These are phyloP conservation scores for Lutjanus erythropterus DNA, from an alignment of 2,113 vertebrate genomes.

Conservation along the genomic window DNA sequence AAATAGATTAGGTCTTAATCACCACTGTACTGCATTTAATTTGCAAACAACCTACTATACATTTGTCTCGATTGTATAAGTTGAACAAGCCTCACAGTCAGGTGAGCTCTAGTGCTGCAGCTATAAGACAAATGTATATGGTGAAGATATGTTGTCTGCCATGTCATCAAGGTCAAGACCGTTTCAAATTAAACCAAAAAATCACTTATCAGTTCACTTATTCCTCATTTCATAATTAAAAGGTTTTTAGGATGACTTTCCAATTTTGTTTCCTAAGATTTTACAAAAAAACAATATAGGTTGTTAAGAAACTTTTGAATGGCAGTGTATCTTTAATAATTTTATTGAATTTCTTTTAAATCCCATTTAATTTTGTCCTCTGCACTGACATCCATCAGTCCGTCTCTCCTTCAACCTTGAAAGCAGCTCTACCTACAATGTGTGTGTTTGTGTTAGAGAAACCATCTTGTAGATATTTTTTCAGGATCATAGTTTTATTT, in stretches of 20 bases:
- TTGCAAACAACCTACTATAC: conserved; percentile 1
- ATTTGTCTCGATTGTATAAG: conserved; percentile 4
- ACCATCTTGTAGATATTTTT: conserved; percentile 30
- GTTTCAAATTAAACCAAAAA: conserved; percentile 24
- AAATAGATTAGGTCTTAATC: neutral
- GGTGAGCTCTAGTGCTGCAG: neutral
- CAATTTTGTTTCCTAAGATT: neutral
- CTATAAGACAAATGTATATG: neutral
- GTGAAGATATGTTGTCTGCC: neutral
- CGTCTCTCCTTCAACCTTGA: conserved; percentile 22
- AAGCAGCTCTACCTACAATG: conserved; percentile 30
- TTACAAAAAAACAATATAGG: neutral
- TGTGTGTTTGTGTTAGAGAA: conserved; percentile 17
- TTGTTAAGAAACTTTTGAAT: conserved; percentile 21
- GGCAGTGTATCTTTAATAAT: conserved; percentile 34
- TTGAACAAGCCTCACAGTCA: neutral
- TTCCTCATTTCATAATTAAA: neutral
- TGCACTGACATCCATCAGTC: conserved; percentile 62
- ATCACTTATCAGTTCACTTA: conserved; percentile 2
- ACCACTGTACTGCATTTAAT: neutral
- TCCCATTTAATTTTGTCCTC: conserved; percentile 53
- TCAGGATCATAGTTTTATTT: conserved; percentile 35
- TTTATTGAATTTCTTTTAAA: conserved; percentile 47
- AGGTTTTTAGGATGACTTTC: conserved; percentile 9
- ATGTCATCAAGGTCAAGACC: neutral